A percentile compares a stretch with the other conserved stretches of the same genome.
Evolutionary conservation across 2,113 vertebrate species (phyloP).

Genomic region (Silurus glanis): DNA sequence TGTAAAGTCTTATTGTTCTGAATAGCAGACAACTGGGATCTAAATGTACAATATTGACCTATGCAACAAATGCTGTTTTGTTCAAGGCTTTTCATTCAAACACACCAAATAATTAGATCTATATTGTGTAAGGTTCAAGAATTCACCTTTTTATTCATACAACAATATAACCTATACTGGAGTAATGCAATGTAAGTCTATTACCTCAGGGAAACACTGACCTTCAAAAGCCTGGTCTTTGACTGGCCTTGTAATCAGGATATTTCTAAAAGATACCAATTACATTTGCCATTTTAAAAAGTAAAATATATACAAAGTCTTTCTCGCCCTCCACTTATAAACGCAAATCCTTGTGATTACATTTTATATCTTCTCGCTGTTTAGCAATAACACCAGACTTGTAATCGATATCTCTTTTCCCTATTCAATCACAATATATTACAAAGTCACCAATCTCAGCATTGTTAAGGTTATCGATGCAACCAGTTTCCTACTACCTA

Average conservation of each 20-base stretch:
- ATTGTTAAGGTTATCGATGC: neutral
- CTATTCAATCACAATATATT: neutral
- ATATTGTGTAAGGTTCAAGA: neutral
- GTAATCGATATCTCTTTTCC: neutral
- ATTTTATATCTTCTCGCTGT: neutral
- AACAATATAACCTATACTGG: neutral
- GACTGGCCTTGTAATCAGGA: conserved; percentile 24
- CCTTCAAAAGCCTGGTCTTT: conserved; percentile 24
- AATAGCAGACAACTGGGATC: neutral
- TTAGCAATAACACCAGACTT: neutral
- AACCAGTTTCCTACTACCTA: no score
- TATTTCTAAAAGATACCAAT: neutral
- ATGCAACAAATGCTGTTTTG: neutral
- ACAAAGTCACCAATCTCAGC: neutral
- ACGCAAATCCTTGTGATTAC: neutral
- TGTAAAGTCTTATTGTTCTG: neutral
- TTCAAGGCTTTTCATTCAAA: neutral
- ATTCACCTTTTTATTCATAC: neutral
- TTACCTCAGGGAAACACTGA: conserved; percentile 34
- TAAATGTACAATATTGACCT: neutral
- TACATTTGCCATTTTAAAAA: neutral
- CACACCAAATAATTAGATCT: neutral
- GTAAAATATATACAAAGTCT: neutral
- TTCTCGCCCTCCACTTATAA: neutral
- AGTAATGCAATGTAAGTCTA: conserved; percentile 12